Conservation (phyloP, 2,888 invertebrate genomes). For the Oligia latruncula region DNA sequence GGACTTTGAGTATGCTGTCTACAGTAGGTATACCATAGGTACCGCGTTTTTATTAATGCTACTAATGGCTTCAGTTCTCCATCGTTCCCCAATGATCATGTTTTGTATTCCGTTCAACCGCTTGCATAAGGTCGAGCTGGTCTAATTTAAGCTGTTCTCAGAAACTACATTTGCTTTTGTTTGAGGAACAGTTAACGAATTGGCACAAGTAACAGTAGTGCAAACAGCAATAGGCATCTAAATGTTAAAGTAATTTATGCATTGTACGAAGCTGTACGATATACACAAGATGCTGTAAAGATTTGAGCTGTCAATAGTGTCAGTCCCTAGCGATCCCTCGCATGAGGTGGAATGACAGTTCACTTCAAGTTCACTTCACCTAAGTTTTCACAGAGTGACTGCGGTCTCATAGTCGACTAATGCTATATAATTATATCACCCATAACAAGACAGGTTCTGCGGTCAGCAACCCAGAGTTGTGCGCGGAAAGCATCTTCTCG, state of each 20-base stretch:
- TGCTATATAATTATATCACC: not conserved
- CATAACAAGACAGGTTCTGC: constrained; percentile 23
- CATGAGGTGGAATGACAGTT: not conserved
- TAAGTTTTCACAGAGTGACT: not conserved
- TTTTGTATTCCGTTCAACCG: not conserved
- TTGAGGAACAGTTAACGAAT: constrained; percentile 14
- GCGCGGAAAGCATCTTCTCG: not conserved
- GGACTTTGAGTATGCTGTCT: no score
- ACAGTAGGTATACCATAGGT: no score
- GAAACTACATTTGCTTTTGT: constrained; percentile 43
- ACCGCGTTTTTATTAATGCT: not conserved
- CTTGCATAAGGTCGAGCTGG: constrained; percentile 11
- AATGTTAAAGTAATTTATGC: constrained; percentile 13
- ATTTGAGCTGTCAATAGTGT: not conserved
- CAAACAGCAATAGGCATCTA: not conserved
- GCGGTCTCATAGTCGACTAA: not conserved
- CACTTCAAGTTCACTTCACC: not conserved
- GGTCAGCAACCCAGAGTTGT: constrained; percentile 12
- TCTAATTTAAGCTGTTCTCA: constrained; percentile 45
- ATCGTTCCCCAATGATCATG: not conserved
- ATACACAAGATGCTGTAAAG: not conserved
- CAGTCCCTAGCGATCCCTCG: no score
- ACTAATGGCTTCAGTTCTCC: not conserved
- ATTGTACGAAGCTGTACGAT: not conserved
- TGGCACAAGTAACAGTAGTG: constrained; percentile 37